Evolutionary conservation across 2,888 invertebrate genomes (phyloP), one percentile per base, ranked within the genome.

Genomic region (Harpalus rubripes): DNA sequence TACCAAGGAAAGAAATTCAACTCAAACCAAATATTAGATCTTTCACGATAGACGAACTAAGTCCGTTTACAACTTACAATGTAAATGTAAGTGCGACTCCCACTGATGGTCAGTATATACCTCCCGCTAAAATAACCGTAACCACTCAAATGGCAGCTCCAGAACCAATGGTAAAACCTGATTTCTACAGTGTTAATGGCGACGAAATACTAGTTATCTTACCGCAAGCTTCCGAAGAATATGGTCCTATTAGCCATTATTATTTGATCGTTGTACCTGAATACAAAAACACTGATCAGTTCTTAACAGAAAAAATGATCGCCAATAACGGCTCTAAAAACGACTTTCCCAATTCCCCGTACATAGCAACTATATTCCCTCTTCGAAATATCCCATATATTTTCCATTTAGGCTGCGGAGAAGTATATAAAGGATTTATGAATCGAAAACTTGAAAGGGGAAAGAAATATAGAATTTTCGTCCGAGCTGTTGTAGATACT

Each of bases 161-260:
- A 0, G 97, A 98, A 88, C 98, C 98, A 0, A 98, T 98, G 98
- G 98, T 98, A 0, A 96, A 98, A 89, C 98, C 98, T 0, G 98
- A 98, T 90, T 98, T 98, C 90, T 97, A 97, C 89, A 97, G 97
- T 26, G 95, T 96, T 1, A 96, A 96, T 91, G 95, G 96, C 59
- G 96, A 97, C 92, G 95, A 95, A 88, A 96, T 97, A 88, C 94
- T 96, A 87, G 97, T 98, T n/a, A 97, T 98, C 89, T 92, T 98
- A 88, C 98, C 97, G 44, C 98, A 98, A 92, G 99, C 99, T 0
- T 98, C 98, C 0, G 99, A 99, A 92, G 98, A 98, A 91, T 98
- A 98, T 90, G 99, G 99, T 22, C 98, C 98, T 7, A 98, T 99
- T 88, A 97, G 97, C 85, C 98, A 99, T 92, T 99, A 99, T 92